Evolutionary conservation across 1,140 invertebrate species (phyloP).

Genomic region (Amphibalanus amphitrite): DNA sequence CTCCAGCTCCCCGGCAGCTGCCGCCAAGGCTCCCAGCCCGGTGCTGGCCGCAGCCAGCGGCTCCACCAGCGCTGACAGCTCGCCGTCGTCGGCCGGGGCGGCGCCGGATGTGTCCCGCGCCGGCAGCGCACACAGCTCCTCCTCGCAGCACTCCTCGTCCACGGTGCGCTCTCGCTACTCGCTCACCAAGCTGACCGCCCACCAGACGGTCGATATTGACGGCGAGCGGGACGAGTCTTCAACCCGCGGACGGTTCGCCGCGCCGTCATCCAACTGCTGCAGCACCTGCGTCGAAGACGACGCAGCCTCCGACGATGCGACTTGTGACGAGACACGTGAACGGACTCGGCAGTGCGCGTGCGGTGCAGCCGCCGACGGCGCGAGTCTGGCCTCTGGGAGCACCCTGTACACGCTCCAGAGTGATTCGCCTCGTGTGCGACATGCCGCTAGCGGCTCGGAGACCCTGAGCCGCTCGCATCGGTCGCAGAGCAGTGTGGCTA

Average conservation of each 20-base stretch:
- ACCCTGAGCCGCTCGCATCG: not conserved
- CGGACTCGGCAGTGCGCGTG: not conserved
- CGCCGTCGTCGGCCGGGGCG: not conserved
- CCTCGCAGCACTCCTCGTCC: slow-evolving; percentile 20
- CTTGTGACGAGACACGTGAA: slow-evolving; percentile 7
- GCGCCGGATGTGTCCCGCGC: slow-evolving; percentile 13
- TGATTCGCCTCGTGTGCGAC: not conserved
- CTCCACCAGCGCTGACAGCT: no score
- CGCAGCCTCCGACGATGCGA: slow-evolving; percentile 11
- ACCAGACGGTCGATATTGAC: not conserved
- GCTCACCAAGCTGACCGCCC: slow-evolving; percentile 6
- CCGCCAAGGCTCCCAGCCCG: no score
- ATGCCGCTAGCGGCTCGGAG: not conserved
- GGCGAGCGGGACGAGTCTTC: no score
- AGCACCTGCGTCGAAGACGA: slow-evolving; percentile 18
- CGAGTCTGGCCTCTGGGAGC: not conserved
- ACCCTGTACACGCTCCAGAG: not conserved
- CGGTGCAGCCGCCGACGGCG: not conserved
- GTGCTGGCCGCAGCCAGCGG: not conserved
- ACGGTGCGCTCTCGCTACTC: slow-evolving; percentile 20
- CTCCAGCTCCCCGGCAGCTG: no score
- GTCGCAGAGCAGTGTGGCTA: not conserved
- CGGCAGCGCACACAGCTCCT: slow-evolving; percentile 18
- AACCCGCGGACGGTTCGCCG: no score
- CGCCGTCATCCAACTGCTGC: slow-evolving; percentile 16